Percentiles rank a stretch among this genome's conserved stretches.
phyloP scores from a whole-genome alignment of 2,113 vertebrate genomes.

The Caracal caracal region DNA sequence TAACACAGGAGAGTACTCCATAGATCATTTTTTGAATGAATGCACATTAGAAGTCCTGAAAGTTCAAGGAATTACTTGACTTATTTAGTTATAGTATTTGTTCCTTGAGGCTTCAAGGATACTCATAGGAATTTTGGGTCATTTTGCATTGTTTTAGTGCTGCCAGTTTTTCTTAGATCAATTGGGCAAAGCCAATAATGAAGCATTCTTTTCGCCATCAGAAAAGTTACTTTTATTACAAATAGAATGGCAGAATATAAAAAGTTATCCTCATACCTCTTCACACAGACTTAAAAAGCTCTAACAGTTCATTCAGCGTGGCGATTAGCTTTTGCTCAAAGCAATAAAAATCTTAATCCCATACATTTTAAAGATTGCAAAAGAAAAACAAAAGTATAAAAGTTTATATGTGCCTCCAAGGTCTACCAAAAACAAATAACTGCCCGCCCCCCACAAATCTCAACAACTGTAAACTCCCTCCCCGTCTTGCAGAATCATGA shows the following conservation, averaged over 20 bases:
- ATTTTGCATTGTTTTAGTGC: neutral
- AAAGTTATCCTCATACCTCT: conserved; percentile 61
- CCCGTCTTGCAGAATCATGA: conserved; percentile 36
- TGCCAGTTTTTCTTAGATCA: conserved; percentile 36
- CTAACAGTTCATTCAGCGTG: neutral
- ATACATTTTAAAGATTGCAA: conserved; percentile 66
- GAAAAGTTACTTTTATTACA: conserved; percentile 58
- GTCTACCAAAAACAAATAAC: conserved; percentile 23
- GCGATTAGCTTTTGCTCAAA: conserved; percentile 59
- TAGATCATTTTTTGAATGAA: conserved; percentile 11
- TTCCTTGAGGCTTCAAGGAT: neutral
- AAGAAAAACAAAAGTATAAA: conserved; percentile 77
- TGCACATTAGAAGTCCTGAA: conserved; percentile 26
- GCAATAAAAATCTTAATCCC: conserved; percentile 71
- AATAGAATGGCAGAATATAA: conserved; percentile 76
- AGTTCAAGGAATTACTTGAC: neutral
- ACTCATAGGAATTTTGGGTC: neutral
- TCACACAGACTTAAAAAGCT: conserved; percentile 63
- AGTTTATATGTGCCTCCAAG: conserved; percentile 57
- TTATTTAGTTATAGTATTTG: conserved; percentile 24
- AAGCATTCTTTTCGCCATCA: conserved; percentile 48
- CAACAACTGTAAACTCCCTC: neutral
- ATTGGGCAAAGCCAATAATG: neutral
- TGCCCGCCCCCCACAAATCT: neutral
- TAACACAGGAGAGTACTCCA: neutral